A percentile compares a stretch with the other conserved stretches of the same genome.
Evolutionary conservation across 2,797 vertebrate species (phyloP).

Genomic region (Platyrinchus mystaceus): DNA sequence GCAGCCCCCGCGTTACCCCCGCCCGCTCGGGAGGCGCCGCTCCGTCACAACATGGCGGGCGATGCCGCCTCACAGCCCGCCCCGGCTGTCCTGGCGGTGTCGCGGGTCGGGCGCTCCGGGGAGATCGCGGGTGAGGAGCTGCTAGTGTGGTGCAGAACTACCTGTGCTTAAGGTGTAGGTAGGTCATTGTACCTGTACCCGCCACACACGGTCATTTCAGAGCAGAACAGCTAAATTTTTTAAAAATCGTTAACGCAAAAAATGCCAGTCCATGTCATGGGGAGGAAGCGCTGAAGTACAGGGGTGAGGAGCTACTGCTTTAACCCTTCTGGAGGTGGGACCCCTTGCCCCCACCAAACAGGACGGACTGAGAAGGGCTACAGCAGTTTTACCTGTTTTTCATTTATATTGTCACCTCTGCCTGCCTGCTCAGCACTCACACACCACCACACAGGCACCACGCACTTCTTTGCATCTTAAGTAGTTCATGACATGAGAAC

Average conservation of each 20-base stretch:
- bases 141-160: neutral
- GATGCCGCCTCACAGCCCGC: rapidly evolving
- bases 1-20: neutral
- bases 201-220: neutral
- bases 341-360: rapidly evolving
- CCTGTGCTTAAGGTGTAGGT: neutral
- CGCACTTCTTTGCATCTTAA: neutral
- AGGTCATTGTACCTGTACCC: neutral
- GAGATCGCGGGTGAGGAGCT: neutral
- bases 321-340: neutral
- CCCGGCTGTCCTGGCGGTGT: neutral
- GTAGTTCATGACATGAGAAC: neutral
- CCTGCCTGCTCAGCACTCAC: neutral
- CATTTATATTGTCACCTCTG: rapidly evolving
- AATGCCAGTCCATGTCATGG: rapidly evolving
- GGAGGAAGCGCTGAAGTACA: rapidly evolving
- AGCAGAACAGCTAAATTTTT: neutral
- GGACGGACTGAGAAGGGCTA: neutral
- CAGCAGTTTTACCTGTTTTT: neutral
- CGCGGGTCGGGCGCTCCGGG: neutral
- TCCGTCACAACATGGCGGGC: neutral
- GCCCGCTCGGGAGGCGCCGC: neutral
- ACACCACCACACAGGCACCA: neutral
- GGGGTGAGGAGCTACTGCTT: neutral
- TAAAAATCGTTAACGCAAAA: neutral